A percentile compares a stretch with the other conserved stretches of the same genome.
These are phyloP conservation scores for Andrena fulva DNA, from an alignment of 2,888 invertebrate species.

Conservation along the genomic window DNA sequence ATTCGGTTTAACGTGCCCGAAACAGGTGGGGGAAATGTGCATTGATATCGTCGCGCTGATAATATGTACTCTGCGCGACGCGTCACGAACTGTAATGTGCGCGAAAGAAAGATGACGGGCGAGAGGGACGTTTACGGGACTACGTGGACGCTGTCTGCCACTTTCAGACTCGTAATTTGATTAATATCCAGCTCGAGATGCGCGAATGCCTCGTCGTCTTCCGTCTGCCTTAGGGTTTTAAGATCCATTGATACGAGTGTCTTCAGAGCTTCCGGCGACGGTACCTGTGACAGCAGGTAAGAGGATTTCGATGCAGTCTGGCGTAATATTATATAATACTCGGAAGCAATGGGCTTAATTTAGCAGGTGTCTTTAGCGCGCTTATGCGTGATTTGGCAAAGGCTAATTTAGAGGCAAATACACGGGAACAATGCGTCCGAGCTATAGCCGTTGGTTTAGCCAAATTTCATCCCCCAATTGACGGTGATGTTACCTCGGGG, in stretches of 20 bases:
- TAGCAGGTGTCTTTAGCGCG: conserved; percentile 2
- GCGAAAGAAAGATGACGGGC: not conserved
- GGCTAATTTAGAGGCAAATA: not conserved
- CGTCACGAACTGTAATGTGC: too few species aligned
- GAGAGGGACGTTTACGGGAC: not conserved
- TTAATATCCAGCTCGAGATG: conserved; percentile 64
- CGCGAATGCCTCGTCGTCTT: conserved; percentile 58
- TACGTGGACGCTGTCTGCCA: conserved; percentile 21
- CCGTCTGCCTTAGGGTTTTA: conserved; percentile 36
- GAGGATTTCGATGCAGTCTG: conserved; percentile 24
- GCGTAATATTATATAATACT: conserved; percentile 1
- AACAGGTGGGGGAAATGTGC: not conserved
- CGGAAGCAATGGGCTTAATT: conserved; percentile 4
- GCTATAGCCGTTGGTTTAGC: not conserved
- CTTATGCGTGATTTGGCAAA: not conserved
- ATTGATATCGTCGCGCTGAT: too few species aligned
- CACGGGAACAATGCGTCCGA: not conserved
- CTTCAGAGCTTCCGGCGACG: conserved; percentile 51
- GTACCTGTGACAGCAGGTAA: conserved; percentile 50
- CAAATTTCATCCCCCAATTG: not conserved
- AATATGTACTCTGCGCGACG: not conserved
- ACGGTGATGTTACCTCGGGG: conserved; percentile 61
- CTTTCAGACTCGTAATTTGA: conserved; percentile 67
- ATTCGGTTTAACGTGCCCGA: not conserved
- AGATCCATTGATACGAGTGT: conserved; percentile 42